Conservation (phyloP, 2,797 vertebrate species). For the Tenualosa ilisha region DNA sequence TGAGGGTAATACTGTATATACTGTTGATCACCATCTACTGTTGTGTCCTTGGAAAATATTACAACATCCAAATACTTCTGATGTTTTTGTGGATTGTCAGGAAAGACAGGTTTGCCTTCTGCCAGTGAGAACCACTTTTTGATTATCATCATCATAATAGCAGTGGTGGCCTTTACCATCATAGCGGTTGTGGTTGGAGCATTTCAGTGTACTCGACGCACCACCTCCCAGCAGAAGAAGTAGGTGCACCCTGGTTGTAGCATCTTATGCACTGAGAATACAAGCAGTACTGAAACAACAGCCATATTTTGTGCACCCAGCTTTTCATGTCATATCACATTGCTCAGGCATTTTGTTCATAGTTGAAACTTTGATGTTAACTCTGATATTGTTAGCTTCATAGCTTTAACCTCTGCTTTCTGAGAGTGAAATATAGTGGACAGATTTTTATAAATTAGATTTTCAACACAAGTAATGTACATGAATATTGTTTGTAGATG, state of each 20-base stretch:
- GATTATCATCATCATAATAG: conserved; percentile 92
- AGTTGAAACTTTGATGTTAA: background rate
- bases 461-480: background rate
- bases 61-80: background rate
- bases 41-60: background rate
- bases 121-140: conserved; percentile 86
- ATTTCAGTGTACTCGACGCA: conserved; percentile 91
- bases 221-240: conserved; percentile 96
- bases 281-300: background rate
- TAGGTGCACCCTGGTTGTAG: conserved; percentile 62
- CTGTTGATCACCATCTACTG: background rate
- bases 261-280: background rate
- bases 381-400: too few relatives aligned
- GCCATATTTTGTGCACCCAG: background rate
- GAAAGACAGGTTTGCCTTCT: conserved; percentile 84
- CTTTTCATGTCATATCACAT: background rate
- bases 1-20: too few relatives aligned
- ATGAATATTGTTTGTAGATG: background rate
- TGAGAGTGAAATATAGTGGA: too few relatives aligned
- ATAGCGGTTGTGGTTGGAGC: conserved; percentile 91
- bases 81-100: conserved; percentile 61
- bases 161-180: conserved; percentile 90
- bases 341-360: background rate
- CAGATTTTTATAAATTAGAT: too few relatives aligned
- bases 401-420: too few relatives aligned